Evolutionary conservation across 2,797 vertebrate genomes (phyloP).

Genomic region (Mustela erminea): DNA sequence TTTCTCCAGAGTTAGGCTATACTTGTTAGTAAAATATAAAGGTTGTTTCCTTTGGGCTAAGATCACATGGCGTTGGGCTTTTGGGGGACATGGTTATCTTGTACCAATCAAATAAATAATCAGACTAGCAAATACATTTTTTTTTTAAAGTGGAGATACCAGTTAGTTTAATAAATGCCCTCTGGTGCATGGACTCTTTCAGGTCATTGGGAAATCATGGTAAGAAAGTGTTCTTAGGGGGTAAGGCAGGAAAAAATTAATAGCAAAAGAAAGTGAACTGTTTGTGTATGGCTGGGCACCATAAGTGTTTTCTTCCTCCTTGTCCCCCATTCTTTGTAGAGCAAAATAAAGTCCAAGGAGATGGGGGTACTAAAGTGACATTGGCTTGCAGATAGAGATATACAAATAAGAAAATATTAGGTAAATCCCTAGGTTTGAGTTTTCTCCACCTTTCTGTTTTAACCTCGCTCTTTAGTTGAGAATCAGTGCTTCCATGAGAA

Average conservation of each 20-base stretch:
- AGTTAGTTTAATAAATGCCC: slow-evolving; percentile 66
- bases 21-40: slow-evolving; percentile 30
- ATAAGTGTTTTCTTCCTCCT: background rate
- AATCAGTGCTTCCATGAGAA: background rate
- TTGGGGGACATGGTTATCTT: slow-evolving; percentile 34
- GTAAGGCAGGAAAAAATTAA: background rate
- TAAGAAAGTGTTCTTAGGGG: slow-evolving; percentile 40
- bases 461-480: background rate
- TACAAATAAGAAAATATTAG: background rate
- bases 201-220: slow-evolving; percentile 35
- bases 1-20: background rate
- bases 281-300: slow-evolving; percentile 2
- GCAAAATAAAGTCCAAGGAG: background rate
- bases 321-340: background rate
- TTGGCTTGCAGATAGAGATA: background rate
- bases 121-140: background rate
- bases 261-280: slow-evolving; percentile 4
- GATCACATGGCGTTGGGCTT: background rate
- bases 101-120: slow-evolving; percentile 43
- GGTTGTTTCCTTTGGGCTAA: background rate
- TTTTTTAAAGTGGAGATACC: background rate
- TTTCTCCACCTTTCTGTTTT: background rate
- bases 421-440: background rate
- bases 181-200: slow-evolving; percentile 40
- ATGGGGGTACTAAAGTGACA: background rate